Evolutionary conservation across 2,113 vertebrate species (phyloP).

Genomic region (Microcebus griseorufus): DNA sequence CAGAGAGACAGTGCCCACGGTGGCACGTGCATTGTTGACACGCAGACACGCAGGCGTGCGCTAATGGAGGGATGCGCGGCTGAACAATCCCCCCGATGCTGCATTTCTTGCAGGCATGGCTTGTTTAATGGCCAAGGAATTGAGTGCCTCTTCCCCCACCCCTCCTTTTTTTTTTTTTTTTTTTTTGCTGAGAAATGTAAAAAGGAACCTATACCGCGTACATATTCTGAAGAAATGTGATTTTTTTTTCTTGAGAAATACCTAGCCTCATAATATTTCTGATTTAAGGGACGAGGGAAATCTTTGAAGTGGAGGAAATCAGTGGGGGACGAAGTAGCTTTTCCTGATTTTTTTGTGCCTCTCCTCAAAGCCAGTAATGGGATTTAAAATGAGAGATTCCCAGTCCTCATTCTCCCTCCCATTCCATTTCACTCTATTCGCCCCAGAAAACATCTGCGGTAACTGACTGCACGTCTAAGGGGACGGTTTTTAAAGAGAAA

Average conservation of each 20-base stretch:
- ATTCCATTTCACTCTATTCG: slow-evolving; percentile 47
- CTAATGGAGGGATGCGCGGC: slow-evolving; percentile 58
- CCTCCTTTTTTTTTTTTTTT: rapidly evolving
- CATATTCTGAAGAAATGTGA: slow-evolving; percentile 46
- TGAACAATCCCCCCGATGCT: slow-evolving; percentile 64
- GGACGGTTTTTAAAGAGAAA: slow-evolving; percentile 57
- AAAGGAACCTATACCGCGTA: slow-evolving; percentile 40
- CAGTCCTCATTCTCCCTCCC: slow-evolving; percentile 36
- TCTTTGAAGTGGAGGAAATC: slow-evolving; percentile 74
- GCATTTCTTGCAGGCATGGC: slow-evolving; percentile 65
- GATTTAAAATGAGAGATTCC: slow-evolving; percentile 70
- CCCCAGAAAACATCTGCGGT: slow-evolving; percentile 55
- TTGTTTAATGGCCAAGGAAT: slow-evolving; percentile 68
- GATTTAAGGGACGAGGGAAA: slow-evolving; percentile 55
- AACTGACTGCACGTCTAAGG: slow-evolving; percentile 58
- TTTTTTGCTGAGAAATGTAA: slow-evolving; percentile 51
- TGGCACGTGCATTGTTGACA: slow-evolving; percentile 76
- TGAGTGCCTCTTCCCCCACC: neutral
- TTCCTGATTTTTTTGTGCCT: slow-evolving; percentile 64
- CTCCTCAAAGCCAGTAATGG: slow-evolving; percentile 57
- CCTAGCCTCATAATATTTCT: slow-evolving; percentile 60
- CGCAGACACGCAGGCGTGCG: slow-evolving; percentile 73
- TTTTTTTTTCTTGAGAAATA: slow-evolving; percentile 64
- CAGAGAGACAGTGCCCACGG: slow-evolving; percentile 69
- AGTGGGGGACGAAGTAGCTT: slow-evolving; percentile 65